These are phyloP conservation scores for Nasonia oneida DNA, from an alignment of 2,888 invertebrate genomes.

Conservation along the genomic window DNA sequence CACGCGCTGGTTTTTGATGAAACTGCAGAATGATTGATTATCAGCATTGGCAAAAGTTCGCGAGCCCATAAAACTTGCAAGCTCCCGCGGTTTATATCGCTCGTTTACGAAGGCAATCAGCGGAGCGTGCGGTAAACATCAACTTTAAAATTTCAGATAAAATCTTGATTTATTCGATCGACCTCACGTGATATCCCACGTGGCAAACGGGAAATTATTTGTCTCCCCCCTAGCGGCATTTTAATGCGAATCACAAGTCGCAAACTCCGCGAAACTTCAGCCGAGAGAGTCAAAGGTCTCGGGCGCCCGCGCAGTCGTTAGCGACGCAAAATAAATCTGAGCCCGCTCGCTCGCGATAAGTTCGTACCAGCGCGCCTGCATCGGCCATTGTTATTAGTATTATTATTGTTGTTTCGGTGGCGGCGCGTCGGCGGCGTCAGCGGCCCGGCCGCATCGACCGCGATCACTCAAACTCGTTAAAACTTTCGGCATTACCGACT, in stretches of 20 bases:
- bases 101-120: conserved; percentile 50
- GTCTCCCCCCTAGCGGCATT: conserved; percentile 24
- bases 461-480: conserved; percentile 79
- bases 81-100: conserved; percentile 39
- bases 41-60: conserved; percentile 53
- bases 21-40: conserved; percentile 57
- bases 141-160: conserved; percentile 61
- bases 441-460: conserved; percentile 73
- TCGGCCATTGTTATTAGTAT: conserved; percentile 70
- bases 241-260: conserved; percentile 52
- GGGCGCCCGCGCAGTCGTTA: conserved; percentile 55
- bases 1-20: conserved; percentile 36
- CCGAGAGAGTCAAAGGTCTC: conserved; percentile 58
- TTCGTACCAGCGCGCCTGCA: conserved; percentile 71
- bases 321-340: conserved; percentile 62
- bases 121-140: conserved; percentile 46
- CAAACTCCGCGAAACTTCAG: conserved; percentile 50
- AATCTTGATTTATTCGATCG: conserved; percentile 61
- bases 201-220: conserved; percentile 41
- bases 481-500: conserved; percentile 78
- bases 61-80: conserved; percentile 55
- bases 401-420: conserved; percentile 76
- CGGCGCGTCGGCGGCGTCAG: conserved; percentile 58
- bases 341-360: conserved; percentile 71
- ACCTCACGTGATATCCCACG: conserved; percentile 51